phyloP scores from a whole-genome alignment of 2,888 invertebrate species.

The Arctia plantaginis region DNA sequence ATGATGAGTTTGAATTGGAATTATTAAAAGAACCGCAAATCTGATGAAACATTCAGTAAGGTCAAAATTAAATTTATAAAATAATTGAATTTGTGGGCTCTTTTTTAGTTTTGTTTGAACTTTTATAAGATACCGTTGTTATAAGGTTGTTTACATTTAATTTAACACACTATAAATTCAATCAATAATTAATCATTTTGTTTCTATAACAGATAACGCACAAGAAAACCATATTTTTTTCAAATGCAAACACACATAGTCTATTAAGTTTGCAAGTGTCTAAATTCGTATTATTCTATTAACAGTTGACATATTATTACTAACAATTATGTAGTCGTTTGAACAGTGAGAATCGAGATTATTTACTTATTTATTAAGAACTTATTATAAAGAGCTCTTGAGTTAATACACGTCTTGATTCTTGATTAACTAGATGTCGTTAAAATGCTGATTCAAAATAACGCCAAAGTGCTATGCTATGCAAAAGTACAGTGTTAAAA shows the following conservation, averaged over 20 bases:
- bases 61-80: no score
- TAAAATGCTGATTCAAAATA: background rate
- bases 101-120: background rate
- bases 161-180: background rate
- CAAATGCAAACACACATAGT: background rate
- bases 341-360: constrained; percentile 25
- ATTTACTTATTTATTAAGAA: constrained; percentile 18
- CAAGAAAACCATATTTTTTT: background rate
- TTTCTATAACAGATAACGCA: background rate
- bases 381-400: constrained; percentile 16
- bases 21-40: background rate
- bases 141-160: constrained; percentile 2
- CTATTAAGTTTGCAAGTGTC: background rate
- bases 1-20: background rate
- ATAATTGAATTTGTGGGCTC: no score
- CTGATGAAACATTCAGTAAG: no score
- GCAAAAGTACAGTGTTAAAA: background rate
- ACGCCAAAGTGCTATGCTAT: background rate
- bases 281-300: background rate
- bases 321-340: background rate
- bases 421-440: background rate
- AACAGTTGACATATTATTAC: background rate
- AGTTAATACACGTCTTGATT: background rate
- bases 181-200: background rate
- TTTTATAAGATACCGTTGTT: background rate